phyloP scores from a whole-genome alignment of 2,113 vertebrate species.

The Epinephelus fuscoguttatus region DNA sequence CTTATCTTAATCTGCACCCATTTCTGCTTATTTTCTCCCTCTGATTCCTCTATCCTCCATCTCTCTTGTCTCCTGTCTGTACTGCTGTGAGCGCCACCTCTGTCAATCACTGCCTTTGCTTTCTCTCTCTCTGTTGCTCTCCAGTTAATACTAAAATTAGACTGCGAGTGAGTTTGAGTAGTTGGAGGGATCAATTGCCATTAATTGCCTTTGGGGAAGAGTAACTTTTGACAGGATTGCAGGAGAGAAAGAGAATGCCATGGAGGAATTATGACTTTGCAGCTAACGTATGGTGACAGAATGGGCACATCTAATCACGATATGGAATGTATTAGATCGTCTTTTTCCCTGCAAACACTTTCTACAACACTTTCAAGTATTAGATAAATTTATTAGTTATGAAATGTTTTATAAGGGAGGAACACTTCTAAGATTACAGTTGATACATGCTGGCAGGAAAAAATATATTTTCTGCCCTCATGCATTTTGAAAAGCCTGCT shows the following conservation, averaged over 20 bases:
- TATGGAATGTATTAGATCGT: slow-evolving; percentile 57
- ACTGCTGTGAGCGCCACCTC: slow-evolving; percentile 16
- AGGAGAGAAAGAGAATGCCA: slow-evolving; percentile 40
- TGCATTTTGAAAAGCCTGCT: slow-evolving; percentile 51
- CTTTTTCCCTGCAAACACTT: slow-evolving; percentile 31
- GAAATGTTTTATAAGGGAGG: slow-evolving; percentile 47
- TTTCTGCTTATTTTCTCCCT: slow-evolving; percentile 28
- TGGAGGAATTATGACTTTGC: slow-evolving; percentile 48
- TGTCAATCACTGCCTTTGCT: slow-evolving; percentile 1
- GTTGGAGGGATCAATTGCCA: slow-evolving; percentile 49
- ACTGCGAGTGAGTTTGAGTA: slow-evolving; percentile 49
- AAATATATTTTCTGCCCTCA: slow-evolving; percentile 40
- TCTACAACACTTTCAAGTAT: slow-evolving; percentile 47
- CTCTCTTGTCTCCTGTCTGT: slow-evolving; percentile 11
- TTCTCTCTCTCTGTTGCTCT: slow-evolving; percentile 15
- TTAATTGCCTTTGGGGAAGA: slow-evolving; percentile 63
- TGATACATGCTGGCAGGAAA: slow-evolving; percentile 52
- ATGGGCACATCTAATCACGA: slow-evolving; percentile 66
- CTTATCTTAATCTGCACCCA: slow-evolving; percentile 52
- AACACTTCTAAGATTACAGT: slow-evolving; percentile 41
- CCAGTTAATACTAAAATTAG: slow-evolving; percentile 45
- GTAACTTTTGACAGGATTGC: slow-evolving; percentile 55
- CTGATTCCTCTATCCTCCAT: slow-evolving; percentile 15
- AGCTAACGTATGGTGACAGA: slow-evolving; percentile 66
- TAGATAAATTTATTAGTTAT: slow-evolving; percentile 49